Conservation (phyloP, 2,888 invertebrate species). For the Netelia virgata region DNA sequence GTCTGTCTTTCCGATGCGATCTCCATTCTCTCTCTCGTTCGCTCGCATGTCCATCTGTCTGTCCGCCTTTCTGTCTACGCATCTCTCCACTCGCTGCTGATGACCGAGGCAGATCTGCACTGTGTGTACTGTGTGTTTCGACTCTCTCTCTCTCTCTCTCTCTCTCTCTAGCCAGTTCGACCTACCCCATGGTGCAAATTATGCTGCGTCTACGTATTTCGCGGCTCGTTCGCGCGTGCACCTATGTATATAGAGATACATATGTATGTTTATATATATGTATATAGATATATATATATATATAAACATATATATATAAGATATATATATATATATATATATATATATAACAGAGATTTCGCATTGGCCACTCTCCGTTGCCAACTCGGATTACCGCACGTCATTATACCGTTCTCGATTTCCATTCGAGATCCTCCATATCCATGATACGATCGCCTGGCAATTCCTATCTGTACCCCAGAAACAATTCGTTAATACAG, state of each 20-base stretch:
- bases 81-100: constrained; percentile 5
- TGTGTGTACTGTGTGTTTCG: constrained; percentile 38
- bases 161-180: neutral
- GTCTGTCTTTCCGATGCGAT: neutral
- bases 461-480: constrained; percentile 10
- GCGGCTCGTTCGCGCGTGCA: constrained; percentile 11
- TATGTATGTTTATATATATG: neutral
- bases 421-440: constrained; percentile 50
- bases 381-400: constrained; percentile 60
- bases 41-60: constrained; percentile 23
- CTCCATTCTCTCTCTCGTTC: neutral
- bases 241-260: neutral
- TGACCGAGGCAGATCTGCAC: constrained; percentile 20
- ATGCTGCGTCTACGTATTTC: constrained; percentile 58
- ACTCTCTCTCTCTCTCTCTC: neutral
- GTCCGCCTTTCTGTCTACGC: constrained; percentile 45
- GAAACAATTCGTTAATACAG: constrained; percentile 50
- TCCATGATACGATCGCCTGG: constrained; percentile 5
- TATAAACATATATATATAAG: constrained; percentile 1
- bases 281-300: neutral
- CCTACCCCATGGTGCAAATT: constrained; percentile 44
- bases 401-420: constrained; percentile 63
- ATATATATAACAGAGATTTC: constrained; percentile 7
- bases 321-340: neutral
- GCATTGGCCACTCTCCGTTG: constrained; percentile 17